Evolutionary conservation across 2,113 vertebrate genomes (phyloP).

Genomic region (Cyanocitta stelleri): DNA sequence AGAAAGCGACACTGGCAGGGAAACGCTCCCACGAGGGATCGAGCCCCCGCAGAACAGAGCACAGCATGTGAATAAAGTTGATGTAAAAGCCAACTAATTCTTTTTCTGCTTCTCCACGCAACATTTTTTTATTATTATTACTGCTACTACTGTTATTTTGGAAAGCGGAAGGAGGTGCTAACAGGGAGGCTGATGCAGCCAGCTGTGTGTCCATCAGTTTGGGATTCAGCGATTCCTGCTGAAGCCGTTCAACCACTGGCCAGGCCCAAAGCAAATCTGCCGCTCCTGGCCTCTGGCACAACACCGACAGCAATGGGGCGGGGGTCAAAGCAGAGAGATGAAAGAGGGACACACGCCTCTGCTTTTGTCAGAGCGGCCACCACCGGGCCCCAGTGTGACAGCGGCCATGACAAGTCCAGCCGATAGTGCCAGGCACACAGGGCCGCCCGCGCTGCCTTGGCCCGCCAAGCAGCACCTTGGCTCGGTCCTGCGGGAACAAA

Average conservation of each 20-base stretch:
- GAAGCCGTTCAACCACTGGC: constrained; percentile 1
- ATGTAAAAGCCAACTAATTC: neutral
- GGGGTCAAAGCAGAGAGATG: constrained; percentile 45
- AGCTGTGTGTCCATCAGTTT: neutral
- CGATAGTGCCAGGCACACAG: constrained; percentile 6
- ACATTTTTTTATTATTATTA: neutral
- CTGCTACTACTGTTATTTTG: neutral
- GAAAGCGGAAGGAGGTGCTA: neutral
- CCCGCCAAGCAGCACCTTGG: constrained; percentile 68
- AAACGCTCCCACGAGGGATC: neutral
- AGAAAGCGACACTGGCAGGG: neutral
- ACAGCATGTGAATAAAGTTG: neutral
- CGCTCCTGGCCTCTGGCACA: constrained; percentile 38
- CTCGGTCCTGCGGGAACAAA: constrained; percentile 73
- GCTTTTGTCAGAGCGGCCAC: constrained; percentile 59
- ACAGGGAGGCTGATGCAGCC: neutral
- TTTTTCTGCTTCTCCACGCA: neutral
- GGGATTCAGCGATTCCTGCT: constrained; percentile 22
- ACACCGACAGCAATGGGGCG: constrained; percentile 44
- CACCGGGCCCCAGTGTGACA: constrained; percentile 42
- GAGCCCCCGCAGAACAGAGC: neutral
- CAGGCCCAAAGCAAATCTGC: constrained; percentile 55
- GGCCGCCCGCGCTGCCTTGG: constrained; percentile 34
- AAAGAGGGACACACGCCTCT: constrained; percentile 67
- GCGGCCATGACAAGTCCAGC: constrained; percentile 58